Evolutionary conservation across 2,888 invertebrate species (phyloP), one percentile per base, ranked within the genome.

Genomic region (Parapristionchus giblindavisi): DNA sequence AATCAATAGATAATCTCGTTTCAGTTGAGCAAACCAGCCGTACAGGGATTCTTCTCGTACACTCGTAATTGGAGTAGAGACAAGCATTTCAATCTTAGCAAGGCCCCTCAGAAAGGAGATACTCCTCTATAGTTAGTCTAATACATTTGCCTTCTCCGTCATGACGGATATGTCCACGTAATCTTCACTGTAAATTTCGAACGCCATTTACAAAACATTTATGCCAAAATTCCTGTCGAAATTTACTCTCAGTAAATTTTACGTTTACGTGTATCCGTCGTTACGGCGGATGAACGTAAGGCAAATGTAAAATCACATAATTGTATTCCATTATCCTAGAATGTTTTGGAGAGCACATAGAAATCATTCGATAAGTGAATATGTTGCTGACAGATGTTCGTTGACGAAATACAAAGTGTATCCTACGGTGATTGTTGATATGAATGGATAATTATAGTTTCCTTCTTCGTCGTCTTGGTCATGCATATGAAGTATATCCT

Each of bases 41-140:
- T 48, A 51, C 3, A 29, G 0, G 73, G 73, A n/a, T 73, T 73
- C 73, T 73, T 32, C 51, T 17, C 43, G 43, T 73, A 73, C 36
- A 48, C 73, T 73, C 73, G 73, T 51, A 73, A 73, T 32, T 73
- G 73, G 73, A 61, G 60, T 34, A 60, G 73, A 61, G 73, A 73
- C 61, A 73, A 73, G 73, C 32, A 27, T 14, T 60, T 48, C 60
- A 51, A 73, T 61, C 61, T 73, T 43, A 60, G 73, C 36, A 21
- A 61, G 34, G 73, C 73, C 24, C 73, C 73, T 14, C 73, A 60
- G 60, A 73, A 61, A 36, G 73, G 73, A 60, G 73, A 73, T 36
- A 73, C 73, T n/a, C 60, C 73, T 11, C 29, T 61, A 24, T 60
- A 51, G 73, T 73, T 8, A 48, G 73, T 48, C 14, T 38, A 2